Conservation (phyloP, 2,113 vertebrate species). For the Tursiops truncatus region DNA sequence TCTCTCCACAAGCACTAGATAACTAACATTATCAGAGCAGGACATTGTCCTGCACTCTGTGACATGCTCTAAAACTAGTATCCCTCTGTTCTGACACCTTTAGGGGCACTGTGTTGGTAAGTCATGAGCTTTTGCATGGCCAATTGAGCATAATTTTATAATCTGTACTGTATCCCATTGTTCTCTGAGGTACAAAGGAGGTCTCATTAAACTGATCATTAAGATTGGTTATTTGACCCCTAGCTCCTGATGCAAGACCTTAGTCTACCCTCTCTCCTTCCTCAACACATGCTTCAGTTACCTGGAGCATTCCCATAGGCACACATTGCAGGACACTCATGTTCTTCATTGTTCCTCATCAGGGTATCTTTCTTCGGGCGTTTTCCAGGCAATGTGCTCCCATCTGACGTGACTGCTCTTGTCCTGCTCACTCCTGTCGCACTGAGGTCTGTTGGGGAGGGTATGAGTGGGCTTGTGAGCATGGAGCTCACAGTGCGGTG, state of each 20-base stretch:
- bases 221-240: background rate
- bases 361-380: no score
- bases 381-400: background rate
- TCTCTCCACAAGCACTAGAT: background rate
- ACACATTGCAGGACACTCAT: rapidly evolving
- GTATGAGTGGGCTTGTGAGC: background rate
- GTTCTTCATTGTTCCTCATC: background rate
- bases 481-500: rapidly evolving
- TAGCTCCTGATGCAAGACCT: background rate
- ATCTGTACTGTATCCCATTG: background rate
- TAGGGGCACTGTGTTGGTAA: background rate
- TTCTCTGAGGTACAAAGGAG: background rate
- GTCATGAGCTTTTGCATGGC: background rate
- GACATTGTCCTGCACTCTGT: background rate
- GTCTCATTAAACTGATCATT: background rate
- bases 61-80: background rate
- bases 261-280: background rate
- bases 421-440: background rate
- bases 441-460: no score
- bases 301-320: background rate
- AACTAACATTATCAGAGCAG: background rate
- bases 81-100: background rate
- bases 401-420: background rate
- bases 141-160: background rate
- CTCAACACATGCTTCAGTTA: background rate